A percentile compares a stretch with the other conserved stretches of the same genome.
Evolutionary conservation across 2,888 invertebrate species (phyloP).

Genomic region (Noctua fimbriata): DNA sequence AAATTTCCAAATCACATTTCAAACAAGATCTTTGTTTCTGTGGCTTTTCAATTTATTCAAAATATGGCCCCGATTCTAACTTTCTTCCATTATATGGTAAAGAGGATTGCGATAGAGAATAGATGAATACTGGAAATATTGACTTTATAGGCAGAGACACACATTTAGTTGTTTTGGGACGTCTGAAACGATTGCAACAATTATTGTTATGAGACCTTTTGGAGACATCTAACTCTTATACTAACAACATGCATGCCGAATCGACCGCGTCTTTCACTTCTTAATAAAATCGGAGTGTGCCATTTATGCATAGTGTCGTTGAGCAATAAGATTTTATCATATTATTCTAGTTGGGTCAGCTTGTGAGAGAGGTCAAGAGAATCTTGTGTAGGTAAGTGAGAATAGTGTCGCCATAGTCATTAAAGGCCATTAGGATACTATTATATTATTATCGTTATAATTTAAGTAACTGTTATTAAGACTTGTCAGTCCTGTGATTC

Average conservation of each 20-base stretch:
- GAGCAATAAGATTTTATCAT: slow-evolving; percentile 31
- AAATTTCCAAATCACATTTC: not conserved
- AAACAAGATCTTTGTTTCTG: slow-evolving; percentile 17
- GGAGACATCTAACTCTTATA: not conserved
- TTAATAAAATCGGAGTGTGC: slow-evolving; percentile 9
- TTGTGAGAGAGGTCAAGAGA: slow-evolving; percentile 38
- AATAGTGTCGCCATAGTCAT: slow-evolving; percentile 36
- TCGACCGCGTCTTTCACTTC: not conserved
- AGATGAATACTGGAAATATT: slow-evolving; percentile 28
- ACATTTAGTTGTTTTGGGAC: not conserved
- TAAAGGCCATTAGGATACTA: slow-evolving; percentile 7
- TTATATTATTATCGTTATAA: slow-evolving; percentile 16
- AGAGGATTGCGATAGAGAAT: slow-evolving; percentile 14
- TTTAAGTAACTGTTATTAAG: slow-evolving; percentile 7
- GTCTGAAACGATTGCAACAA: not conserved
- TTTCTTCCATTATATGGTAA: slow-evolving; percentile 33
- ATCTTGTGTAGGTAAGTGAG: slow-evolving; percentile 21
- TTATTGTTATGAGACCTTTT: not conserved
- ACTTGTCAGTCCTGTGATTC: not conserved
- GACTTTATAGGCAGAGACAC: not conserved
- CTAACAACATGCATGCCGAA: not conserved
- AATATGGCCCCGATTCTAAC: slow-evolving; percentile 32
- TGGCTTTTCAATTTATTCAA: slow-evolving; percentile 35
- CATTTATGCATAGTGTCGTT: slow-evolving; percentile 8
- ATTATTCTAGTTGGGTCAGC: slow-evolving; percentile 28